Evolutionary conservation across 1,140 invertebrate genomes (phyloP).

Genomic region (Diplogasteroides magnus): DNA sequence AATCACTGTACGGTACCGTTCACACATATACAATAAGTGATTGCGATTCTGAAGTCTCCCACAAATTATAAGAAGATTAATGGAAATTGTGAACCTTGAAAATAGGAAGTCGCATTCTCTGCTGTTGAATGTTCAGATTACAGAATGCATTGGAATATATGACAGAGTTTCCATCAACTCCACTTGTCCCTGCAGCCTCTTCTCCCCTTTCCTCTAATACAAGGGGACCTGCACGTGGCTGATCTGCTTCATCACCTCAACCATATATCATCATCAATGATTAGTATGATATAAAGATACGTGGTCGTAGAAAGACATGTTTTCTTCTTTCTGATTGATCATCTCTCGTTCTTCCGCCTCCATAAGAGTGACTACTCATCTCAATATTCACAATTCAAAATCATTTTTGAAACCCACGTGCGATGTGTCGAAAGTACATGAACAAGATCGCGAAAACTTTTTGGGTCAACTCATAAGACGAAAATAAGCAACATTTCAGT

Average conservation of each 20-base stretch:
- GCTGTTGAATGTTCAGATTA: slow-evolving; percentile 51
- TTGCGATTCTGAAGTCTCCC: slow-evolving; percentile 37
- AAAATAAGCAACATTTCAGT: no score
- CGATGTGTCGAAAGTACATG: no score
- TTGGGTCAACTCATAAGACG: no score
- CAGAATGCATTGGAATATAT: slow-evolving; percentile 48
- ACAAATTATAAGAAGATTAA: not conserved
- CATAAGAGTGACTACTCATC: no score
- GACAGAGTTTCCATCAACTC: slow-evolving; percentile 20
- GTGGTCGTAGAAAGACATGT: no score
- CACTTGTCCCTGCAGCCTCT: not conserved
- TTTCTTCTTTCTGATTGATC: no score
- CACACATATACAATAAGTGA: slow-evolving; percentile 61
- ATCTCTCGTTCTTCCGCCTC: no score
- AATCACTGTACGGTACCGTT: slow-evolving; percentile 82
- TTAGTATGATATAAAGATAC: no score
- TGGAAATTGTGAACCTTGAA: slow-evolving; percentile 34
- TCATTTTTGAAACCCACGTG: no score
- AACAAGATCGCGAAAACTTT: no score
- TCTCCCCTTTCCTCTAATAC: slow-evolving; percentile 28
- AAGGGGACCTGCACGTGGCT: slow-evolving; percentile 23
- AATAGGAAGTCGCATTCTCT: slow-evolving; percentile 47
- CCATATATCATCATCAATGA: no score
- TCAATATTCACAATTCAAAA: no score
- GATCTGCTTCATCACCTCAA: slow-evolving; percentile 19